Evolutionary conservation across 2,797 vertebrate species (phyloP).

Genomic region (Lithobates pipiens): DNA sequence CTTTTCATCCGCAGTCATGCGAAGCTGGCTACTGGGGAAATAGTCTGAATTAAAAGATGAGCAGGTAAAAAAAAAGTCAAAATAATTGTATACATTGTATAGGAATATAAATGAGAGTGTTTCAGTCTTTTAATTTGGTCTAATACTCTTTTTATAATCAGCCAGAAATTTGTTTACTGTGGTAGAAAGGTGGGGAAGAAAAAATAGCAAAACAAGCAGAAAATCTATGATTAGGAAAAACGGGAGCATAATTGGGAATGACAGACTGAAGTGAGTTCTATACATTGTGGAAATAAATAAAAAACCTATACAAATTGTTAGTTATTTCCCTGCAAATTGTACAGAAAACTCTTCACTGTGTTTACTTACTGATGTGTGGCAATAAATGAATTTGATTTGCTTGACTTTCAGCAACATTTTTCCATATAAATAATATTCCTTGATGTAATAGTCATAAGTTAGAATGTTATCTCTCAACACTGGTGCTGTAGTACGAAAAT

Average conservation of each 20-base stretch:
- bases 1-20: slow-evolving; percentile 72
- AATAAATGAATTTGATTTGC: slow-evolving; percentile 12
- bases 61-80: slow-evolving; percentile 28
- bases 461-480: slow-evolving; percentile 3
- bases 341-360: neutral
- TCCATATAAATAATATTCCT: neutral
- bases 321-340: slow-evolving; percentile 34
- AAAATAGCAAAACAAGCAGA: slow-evolving; percentile 34
- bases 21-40: slow-evolving; percentile 68
- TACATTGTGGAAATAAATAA: slow-evolving; percentile 23
- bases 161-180: slow-evolving; percentile 42
- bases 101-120: slow-evolving; percentile 35
- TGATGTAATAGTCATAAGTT: slow-evolving; percentile 1
- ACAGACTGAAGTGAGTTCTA: slow-evolving; percentile 25
- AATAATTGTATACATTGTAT: slow-evolving; percentile 25
- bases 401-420: slow-evolving; percentile 6
- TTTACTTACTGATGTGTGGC: slow-evolving; percentile 28
- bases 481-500: neutral
- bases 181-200: slow-evolving; percentile 10
- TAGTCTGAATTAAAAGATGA: slow-evolving; percentile 54
- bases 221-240: slow-evolving; percentile 24
- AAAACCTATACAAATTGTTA: slow-evolving; percentile 24
- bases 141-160: slow-evolving; percentile 48
- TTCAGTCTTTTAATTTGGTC: slow-evolving; percentile 37
- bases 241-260: slow-evolving; percentile 31